Evolutionary conservation across 2,113 vertebrate genomes (phyloP).

Genomic region (Triplophysa rosa): DNA sequence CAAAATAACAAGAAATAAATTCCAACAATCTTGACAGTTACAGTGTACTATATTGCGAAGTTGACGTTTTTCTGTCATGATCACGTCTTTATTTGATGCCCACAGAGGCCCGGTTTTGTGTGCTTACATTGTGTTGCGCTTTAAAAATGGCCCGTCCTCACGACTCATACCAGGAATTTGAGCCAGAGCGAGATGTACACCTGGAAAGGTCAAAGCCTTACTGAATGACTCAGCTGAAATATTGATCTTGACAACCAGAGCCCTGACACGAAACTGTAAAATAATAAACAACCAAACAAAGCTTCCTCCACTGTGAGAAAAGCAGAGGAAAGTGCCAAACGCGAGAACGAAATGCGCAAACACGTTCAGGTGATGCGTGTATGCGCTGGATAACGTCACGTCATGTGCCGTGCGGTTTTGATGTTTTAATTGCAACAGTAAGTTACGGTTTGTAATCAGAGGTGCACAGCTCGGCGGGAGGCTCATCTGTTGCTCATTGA

Average conservation of each 20-base stretch:
- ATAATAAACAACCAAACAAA: slow-evolving; percentile 40
- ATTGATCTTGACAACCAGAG: slow-evolving; percentile 73
- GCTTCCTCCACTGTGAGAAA: neutral
- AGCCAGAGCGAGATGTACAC: slow-evolving; percentile 68
- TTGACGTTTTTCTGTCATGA: neutral
- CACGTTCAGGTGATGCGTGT: neutral
- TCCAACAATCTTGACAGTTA: neutral
- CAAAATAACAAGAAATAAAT: neutral
- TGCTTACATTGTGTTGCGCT: slow-evolving; percentile 39
- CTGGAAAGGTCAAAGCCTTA: slow-evolving; percentile 73
- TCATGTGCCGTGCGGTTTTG: neutral
- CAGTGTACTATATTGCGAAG: neutral
- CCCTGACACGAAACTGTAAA: slow-evolving; percentile 57
- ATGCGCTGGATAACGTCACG: neutral
- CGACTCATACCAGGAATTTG: slow-evolving; percentile 68
- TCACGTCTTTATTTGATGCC: neutral
- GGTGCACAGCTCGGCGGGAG: neutral
- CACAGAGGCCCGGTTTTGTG: neutral
- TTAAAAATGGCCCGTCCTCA: slow-evolving; percentile 63
- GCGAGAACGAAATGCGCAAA: neutral
- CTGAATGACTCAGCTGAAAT: slow-evolving; percentile 71
- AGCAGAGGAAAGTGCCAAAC: neutral
- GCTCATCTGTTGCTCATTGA: slow-evolving; percentile 28
- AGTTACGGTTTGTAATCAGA: slow-evolving; percentile 28
- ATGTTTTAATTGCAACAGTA: slow-evolving; percentile 20